A percentile compares a stretch with the other conserved stretches of the same genome.
Conservation (phyloP, 2,888 invertebrate species). For the Hipparchia semele region DNA sequence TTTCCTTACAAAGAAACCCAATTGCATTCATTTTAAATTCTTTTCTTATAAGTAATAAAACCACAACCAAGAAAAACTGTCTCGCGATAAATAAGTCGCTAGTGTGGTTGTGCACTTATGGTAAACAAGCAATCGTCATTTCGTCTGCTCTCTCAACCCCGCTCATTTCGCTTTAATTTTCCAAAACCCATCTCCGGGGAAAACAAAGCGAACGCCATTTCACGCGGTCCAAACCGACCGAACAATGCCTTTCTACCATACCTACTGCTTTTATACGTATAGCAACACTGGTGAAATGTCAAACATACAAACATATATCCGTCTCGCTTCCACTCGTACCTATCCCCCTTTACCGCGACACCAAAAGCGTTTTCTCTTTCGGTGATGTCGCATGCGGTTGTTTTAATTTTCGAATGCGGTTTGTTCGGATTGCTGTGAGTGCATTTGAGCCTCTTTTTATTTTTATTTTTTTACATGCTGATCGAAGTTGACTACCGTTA, state of each 20-base stretch:
- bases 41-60: no score
- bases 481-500: conserved; percentile 52
- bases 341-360: conserved; percentile 49
- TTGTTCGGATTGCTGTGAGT: conserved; percentile 66
- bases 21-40: no score
- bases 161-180: conserved; percentile 74
- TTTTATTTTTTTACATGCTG: conserved; percentile 49
- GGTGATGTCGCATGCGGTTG: conserved; percentile 68
- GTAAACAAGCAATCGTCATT: conserved; percentile 76
- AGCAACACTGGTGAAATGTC: conserved; percentile 60
- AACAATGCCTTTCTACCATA: conserved; percentile 72
- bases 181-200: conserved; percentile 73
- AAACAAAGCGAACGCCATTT: conserved; percentile 76
- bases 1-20: no score
- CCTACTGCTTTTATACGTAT: conserved; percentile 62
- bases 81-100: neutral
- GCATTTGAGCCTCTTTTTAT: conserved; percentile 48
- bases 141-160: conserved; percentile 65
- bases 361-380: conserved; percentile 64
- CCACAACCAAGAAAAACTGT: neutral
- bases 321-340: conserved; percentile 56
- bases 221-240: conserved; percentile 79
- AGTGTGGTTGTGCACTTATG: conserved; percentile 39
- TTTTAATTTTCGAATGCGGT: conserved; percentile 80
- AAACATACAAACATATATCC: conserved; percentile 59